phyloP scores from a whole-genome alignment of 2,888 invertebrate species.

The Acanthopleura granulata region DNA sequence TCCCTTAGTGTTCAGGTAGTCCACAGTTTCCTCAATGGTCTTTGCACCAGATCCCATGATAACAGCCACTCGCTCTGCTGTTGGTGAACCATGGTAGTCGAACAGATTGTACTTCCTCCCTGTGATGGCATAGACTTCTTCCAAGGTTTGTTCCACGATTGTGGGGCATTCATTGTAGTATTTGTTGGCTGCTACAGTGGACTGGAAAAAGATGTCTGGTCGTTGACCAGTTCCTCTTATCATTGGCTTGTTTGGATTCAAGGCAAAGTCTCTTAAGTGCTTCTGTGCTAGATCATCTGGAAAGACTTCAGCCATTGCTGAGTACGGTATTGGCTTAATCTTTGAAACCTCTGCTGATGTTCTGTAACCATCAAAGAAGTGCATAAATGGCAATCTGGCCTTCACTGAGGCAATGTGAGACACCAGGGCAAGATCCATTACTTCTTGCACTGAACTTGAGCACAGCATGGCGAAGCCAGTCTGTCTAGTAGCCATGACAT shows the following conservation, averaged over 20 bases:
- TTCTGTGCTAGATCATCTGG: constrained; percentile 30
- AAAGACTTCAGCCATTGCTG: constrained; percentile 33
- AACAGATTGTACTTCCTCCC: constrained; percentile 36
- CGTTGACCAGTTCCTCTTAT: constrained; percentile 39
- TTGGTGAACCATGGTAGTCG: constrained; percentile 34
- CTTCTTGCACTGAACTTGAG: constrained; percentile 39
- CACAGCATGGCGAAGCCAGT: constrained; percentile 41
- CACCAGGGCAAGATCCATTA: constrained; percentile 38
- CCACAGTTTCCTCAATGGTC: constrained; percentile 34
- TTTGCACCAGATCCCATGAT: constrained; percentile 38
- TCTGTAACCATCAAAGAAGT: constrained; percentile 42
- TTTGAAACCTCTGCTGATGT: constrained; percentile 41
- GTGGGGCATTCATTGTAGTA: constrained; percentile 33
- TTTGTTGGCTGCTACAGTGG: constrained; percentile 35
- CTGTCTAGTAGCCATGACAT: constrained; percentile 39
- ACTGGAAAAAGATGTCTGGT: constrained; percentile 42
- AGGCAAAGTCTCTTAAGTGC: constrained; percentile 35
- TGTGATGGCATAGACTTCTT: constrained; percentile 27
- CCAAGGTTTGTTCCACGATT: constrained; percentile 33
- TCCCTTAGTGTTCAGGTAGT: constrained; percentile 33
- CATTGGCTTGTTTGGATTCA: constrained; percentile 37
- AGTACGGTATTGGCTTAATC: constrained; percentile 33
- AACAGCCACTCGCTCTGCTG: constrained; percentile 34
- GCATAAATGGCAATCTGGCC: constrained; percentile 37
- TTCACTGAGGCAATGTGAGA: constrained; percentile 35